phyloP scores from a whole-genome alignment of 1,140 invertebrate genomes.

The Cheumatopsyche charites region DNA sequence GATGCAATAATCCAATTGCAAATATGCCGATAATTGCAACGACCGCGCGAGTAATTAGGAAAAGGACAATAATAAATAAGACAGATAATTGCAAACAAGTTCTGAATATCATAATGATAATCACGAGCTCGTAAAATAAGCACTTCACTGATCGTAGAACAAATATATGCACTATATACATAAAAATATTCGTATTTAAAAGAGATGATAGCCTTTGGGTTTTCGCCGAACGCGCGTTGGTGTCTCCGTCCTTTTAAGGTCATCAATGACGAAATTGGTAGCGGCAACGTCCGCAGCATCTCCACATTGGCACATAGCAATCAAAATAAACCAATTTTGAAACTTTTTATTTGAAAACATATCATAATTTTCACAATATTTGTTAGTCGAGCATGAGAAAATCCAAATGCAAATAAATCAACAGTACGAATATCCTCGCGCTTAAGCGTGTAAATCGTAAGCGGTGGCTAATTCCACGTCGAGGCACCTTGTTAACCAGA shows the following conservation, averaged over 20 bases:
- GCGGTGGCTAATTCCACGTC: too few relatives aligned
- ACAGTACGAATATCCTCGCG: too few relatives aligned
- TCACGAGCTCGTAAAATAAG: conserved; percentile 24
- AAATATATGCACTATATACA: background rate
- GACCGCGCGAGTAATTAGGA: background rate
- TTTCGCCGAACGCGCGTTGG: conserved; percentile 5
- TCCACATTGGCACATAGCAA: background rate
- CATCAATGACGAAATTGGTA: conserved; percentile 21
- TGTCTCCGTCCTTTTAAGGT: conserved; percentile 27
- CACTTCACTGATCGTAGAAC: too few relatives aligned
- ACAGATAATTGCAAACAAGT: conserved; percentile 6
- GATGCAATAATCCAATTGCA: background rate
- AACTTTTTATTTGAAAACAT: too few relatives aligned
- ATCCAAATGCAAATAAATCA: too few relatives aligned
- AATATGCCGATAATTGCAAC: too few relatives aligned
- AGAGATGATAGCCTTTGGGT: background rate
- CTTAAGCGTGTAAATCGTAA: too few relatives aligned
- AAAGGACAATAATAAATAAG: conserved; percentile 8
- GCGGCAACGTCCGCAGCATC: background rate
- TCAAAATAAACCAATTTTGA: background rate
- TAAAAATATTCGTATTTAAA: background rate
- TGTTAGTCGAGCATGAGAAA: too few relatives aligned
- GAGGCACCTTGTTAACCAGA: too few relatives aligned
- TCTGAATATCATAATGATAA: conserved; percentile 10
- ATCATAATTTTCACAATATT: too few relatives aligned